Conservation (phyloP, 1,140 invertebrate species). For the Scaptomyza pallida region DNA sequence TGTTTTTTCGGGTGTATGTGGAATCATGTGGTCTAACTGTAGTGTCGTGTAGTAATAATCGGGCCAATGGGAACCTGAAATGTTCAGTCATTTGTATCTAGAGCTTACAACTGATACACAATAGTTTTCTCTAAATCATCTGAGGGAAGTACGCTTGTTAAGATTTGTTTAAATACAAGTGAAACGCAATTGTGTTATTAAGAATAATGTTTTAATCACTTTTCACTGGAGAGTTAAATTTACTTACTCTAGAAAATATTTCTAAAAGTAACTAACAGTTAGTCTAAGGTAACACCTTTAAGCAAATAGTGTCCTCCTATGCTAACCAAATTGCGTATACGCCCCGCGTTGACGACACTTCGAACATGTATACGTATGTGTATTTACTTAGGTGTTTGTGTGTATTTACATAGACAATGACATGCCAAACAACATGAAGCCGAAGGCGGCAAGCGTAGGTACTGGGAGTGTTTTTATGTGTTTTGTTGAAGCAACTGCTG, state of each 20-base stretch:
- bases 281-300: constrained; percentile 37
- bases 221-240: no score
- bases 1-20: constrained; percentile 13
- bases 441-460: constrained; percentile 7
- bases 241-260: no score
- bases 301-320: background rate
- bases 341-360: constrained; percentile 30
- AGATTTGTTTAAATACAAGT: background rate
- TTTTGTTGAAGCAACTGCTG: background rate
- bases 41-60: constrained; percentile 52
- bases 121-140: constrained; percentile 7
- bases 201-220: no score
- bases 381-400: constrained; percentile 12
- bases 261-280: background rate
- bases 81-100: constrained; percentile 18
- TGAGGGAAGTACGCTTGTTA: constrained; percentile 5
- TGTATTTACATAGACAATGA: constrained; percentile 30
- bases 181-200: background rate
- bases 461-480: constrained; percentile 24
- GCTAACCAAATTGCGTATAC: constrained; percentile 47
- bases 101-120: constrained; percentile 7
- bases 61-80: constrained; percentile 39
- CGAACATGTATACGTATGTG: constrained; percentile 9
- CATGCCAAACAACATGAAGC: constrained; percentile 32
- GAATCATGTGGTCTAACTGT: constrained; percentile 57